A percentile compares a stretch with the other conserved stretches of the same genome.
Conservation (phyloP, 2,888 invertebrate genomes). For the Trachelus tabidus region DNA sequence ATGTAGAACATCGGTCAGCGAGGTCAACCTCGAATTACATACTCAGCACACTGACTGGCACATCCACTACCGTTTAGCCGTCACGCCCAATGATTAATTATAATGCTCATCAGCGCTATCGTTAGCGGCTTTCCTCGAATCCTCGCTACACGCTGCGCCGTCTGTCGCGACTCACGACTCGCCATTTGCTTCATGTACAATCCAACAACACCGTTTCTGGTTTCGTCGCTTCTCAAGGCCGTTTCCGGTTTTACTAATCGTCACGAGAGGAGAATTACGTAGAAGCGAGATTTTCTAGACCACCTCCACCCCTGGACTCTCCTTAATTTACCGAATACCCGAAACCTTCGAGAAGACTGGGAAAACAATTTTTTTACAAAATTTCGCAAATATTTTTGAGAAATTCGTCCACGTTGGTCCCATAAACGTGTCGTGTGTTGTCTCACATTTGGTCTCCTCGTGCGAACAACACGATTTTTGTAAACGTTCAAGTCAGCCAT, state of each 20-base stretch:
- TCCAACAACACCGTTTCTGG: neutral
- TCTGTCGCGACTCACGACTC: neutral
- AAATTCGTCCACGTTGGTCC: neutral
- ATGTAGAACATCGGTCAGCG: neutral
- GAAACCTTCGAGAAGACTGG: neutral
- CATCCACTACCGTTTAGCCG: neutral
- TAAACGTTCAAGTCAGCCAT: neutral
- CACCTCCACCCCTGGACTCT: neutral
- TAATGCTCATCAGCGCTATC: conserved; percentile 17
- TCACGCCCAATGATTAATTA: conserved; percentile 14
- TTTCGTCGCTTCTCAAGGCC: neutral
- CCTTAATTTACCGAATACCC: neutral
- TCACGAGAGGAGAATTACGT: neutral
- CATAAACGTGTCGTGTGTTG: neutral
- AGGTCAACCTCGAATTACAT: neutral
- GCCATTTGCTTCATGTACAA: neutral
- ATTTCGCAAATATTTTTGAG: neutral
- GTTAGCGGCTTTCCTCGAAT: neutral
- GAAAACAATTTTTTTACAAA: neutral
- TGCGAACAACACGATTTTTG: neutral
- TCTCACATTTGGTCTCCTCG: neutral
- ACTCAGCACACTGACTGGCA: neutral
- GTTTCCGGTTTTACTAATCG: neutral
- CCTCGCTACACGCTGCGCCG: neutral
- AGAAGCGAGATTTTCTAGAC: neutral